These are phyloP conservation scores for Leptodactylus fallax DNA, from an alignment of 2,797 vertebrate genomes.

Conservation along the genomic window DNA sequence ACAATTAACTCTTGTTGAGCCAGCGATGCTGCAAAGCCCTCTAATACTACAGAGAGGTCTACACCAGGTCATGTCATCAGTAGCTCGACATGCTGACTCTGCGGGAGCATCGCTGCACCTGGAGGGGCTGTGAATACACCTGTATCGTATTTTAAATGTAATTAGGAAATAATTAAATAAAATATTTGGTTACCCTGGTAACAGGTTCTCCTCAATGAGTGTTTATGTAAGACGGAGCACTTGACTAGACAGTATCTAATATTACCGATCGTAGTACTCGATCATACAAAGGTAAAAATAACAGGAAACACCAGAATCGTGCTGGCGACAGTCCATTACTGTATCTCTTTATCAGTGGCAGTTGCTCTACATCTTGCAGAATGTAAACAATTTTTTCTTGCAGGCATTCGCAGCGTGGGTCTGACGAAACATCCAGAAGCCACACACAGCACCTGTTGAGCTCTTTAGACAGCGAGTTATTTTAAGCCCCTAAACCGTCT, in stretches of 20 bases:
- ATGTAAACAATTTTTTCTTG: constrained; percentile 47
- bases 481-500: constrained; percentile 37
- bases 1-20: no score
- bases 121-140: not conserved
- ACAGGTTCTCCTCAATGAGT: not conserved
- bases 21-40: no score
- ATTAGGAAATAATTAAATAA: constrained; percentile 5
- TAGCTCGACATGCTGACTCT: not conserved
- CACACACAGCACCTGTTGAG: constrained; percentile 50
- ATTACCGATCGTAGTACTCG: not conserved
- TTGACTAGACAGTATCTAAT: not conserved
- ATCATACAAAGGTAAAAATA: not conserved
- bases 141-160: not conserved
- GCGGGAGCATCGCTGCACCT: not conserved
- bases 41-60: no score
- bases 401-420: constrained; percentile 5
- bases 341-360: constrained; percentile 38
- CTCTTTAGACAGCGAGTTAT: constrained; percentile 33
- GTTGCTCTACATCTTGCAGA: constrained; percentile 55
- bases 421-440: constrained; percentile 29
- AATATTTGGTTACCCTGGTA: not conserved
- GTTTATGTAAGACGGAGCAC: constrained; percentile 5
- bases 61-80: not conserved
- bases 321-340: not conserved
- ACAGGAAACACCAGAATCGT: not conserved